Evolutionary conservation across 2,888 invertebrate species (phyloP), one percentile per base, ranked within the genome.

Genomic region (Polydrusus tereticollis): DNA sequence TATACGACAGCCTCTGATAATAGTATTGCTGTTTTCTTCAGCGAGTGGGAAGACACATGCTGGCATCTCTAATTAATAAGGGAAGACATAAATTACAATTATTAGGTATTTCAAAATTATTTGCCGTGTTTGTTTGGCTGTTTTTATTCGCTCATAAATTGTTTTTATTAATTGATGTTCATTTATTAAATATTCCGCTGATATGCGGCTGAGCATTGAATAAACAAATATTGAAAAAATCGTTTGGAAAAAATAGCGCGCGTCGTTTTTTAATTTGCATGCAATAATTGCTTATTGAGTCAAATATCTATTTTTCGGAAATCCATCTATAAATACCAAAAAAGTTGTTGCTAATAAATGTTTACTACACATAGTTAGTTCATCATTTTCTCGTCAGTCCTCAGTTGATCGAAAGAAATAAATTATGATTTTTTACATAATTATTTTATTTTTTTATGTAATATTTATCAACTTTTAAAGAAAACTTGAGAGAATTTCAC

Each of bases 31-130:
- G 65, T 58, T 66, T 45, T 59, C 67, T 63, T 38, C 18, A 14
- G 47, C 64, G 65, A 67, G 75, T 75, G 70, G 70, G 75, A 67
- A 45, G 70, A 66, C 45, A 52, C 59, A 70, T 47, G 50, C 55
- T 55, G 69, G 60, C 67, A 68, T 72, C 69, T 72, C 67, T 75
- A 76, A 76, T 76, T 74, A 76, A 69, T 73, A 71, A 72, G 58
- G 73, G 71, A 76, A 75, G 75, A 64, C 60, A 71, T 76, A 75
- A 75, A 76, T 73, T 69, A 68, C 68, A 70, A 59, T 57, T 63
- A 63, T 64, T 62, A 62, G n/a, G 58, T 64, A 63, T 70, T 73
- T 65, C 59, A 52, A 67, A 66, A 67, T 55, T 63, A 69, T 69
- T 73, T 57, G 67, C 58, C 29, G 57, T 67, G 18, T 50, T 62